Conservation (phyloP, 2,113 vertebrate species). For the Phyllostomus discolor region DNA sequence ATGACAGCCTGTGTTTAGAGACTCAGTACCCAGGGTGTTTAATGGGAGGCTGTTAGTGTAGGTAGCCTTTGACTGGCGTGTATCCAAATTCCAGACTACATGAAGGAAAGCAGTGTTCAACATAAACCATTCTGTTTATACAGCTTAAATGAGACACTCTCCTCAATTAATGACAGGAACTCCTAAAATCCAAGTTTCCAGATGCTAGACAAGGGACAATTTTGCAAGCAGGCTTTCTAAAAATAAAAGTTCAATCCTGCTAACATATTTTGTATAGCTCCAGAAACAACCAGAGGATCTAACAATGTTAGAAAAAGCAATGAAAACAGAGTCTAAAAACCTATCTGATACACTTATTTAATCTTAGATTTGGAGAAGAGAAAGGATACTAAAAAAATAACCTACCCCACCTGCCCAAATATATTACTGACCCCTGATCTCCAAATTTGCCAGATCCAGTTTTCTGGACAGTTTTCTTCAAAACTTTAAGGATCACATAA, state of each 20-base stretch:
- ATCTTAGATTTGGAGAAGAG: neutral
- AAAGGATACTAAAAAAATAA: neutral
- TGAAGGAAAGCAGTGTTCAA: neutral
- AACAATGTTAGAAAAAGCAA: neutral
- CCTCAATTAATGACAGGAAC: neutral
- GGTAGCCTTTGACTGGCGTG: neutral
- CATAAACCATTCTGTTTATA: neutral
- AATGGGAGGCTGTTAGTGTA: neutral
- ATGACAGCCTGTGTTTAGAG: neutral
- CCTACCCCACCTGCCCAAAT: neutral
- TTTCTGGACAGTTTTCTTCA: neutral
- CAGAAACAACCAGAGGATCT: neutral
- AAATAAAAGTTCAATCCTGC: neutral
- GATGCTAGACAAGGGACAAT: neutral
- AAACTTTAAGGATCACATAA: neutral
- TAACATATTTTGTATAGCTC: neutral
- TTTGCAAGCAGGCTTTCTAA: neutral
- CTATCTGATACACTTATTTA: neutral
- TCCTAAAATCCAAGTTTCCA: neutral
- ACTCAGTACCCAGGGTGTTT: neutral
- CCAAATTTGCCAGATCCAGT: neutral
- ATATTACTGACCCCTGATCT: neutral
- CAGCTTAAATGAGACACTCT: neutral
- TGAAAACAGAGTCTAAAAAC: constrained; percentile 2
- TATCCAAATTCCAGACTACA: neutral